phyloP scores from a whole-genome alignment of 2,797 vertebrate species.

The Dermochelys coriacea region DNA sequence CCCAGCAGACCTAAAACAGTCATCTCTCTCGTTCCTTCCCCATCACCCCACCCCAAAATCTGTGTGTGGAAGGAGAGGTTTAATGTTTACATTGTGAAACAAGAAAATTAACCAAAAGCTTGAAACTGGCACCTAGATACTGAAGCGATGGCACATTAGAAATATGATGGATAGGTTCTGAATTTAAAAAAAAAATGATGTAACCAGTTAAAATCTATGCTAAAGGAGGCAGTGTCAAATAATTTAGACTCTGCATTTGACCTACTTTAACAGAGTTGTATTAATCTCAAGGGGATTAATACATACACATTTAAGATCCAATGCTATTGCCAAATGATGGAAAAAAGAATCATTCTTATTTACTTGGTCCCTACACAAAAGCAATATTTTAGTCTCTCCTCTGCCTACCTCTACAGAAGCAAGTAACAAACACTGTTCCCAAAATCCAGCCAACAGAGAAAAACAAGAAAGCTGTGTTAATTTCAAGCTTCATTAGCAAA shows the following conservation, averaged over 20 bases:
- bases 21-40: conserved; percentile 16
- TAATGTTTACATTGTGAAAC: neutral
- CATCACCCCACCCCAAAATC: neutral
- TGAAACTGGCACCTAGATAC: neutral
- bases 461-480: conserved; percentile 38
- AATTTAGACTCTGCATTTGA: neutral
- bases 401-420: conserved; percentile 35
- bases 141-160: neutral
- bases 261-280: neutral
- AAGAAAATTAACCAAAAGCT: neutral
- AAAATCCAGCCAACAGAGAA: conserved; percentile 23
- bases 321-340: neutral
- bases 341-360: neutral
- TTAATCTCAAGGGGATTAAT: conserved; percentile 19
- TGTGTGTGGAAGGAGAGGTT: neutral
- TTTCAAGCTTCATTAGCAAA: conserved; percentile 19
- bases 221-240: neutral
- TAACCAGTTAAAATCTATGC: neutral
- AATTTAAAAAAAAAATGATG: neutral
- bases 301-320: neutral
- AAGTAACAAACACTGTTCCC: conserved; percentile 24
- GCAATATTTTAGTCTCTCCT: conserved; percentile 1
- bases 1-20: neutral
- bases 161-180: neutral
- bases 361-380: conserved; percentile 18